phyloP scores from a whole-genome alignment of 2,113 vertebrate species.

The Poeciliopsis retropinna region DNA sequence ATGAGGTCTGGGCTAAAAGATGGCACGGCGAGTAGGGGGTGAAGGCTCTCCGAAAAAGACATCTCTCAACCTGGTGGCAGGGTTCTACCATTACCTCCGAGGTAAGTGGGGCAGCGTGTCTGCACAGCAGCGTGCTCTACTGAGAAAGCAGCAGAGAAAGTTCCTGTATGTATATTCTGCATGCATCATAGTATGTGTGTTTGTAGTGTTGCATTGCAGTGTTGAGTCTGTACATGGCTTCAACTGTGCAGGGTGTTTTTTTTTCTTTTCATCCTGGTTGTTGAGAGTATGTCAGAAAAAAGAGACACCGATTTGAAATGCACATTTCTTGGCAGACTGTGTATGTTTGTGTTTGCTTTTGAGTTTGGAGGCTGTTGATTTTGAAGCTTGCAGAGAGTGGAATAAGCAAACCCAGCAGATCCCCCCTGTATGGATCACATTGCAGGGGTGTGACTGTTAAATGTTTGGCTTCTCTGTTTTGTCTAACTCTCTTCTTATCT shows the following conservation, averaged over 20 bases:
- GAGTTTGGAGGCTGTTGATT: conserved; percentile 30
- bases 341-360: conserved; percentile 21
- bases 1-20: conserved; percentile 65
- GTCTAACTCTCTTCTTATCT: conserved; percentile 38
- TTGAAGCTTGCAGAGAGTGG: conserved; percentile 54
- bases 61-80: conserved; percentile 81
- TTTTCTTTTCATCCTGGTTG: conserved; percentile 5
- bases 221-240: conserved; percentile 28
- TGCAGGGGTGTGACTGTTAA: conserved; percentile 48
- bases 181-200: conserved; percentile 19
- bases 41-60: conserved; percentile 76
- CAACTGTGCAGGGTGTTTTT: conserved; percentile 19
- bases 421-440: conserved; percentile 40
- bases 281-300: conserved; percentile 9
- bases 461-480: conserved; percentile 55
- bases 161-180: conserved; percentile 23
- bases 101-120: conserved; percentile 81
- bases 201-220: conserved; percentile 45
- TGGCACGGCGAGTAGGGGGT: conserved; percentile 73
- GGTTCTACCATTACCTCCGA: conserved; percentile 77
- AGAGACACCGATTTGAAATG: conserved; percentile 29
- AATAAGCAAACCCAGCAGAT: conserved; percentile 30
- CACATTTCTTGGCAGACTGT: conserved; percentile 47
- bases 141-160: conserved; percentile 16
- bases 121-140: conserved; percentile 19